These are phyloP conservation scores for Acanthaster planci DNA, from an alignment of 35 echinoderm and acorn worm species.

Conservation along the genomic window DNA sequence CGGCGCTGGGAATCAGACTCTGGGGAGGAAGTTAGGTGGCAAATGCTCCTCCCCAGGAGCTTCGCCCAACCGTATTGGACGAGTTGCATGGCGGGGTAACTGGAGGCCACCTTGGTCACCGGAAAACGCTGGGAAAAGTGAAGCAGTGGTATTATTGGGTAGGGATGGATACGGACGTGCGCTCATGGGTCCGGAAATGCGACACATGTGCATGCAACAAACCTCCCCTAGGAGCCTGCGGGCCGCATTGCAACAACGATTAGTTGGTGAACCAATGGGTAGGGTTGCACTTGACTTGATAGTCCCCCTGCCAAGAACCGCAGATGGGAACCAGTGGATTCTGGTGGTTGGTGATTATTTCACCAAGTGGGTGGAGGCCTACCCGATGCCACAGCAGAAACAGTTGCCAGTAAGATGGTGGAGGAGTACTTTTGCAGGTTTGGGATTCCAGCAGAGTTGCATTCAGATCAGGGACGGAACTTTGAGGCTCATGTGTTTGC, in stretches of 20 bases:
- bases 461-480: slow-evolving; percentile 61
- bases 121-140: slow-evolving; percentile 13
- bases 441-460: slow-evolving; percentile 46
- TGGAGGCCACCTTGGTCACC: slow-evolving; percentile 2
- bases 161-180: background rate
- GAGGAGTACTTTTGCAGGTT: slow-evolving; percentile 37
- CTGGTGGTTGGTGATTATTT: slow-evolving; percentile 42
- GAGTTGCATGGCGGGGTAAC: slow-evolving; percentile 21
- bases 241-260: slow-evolving; percentile 16
- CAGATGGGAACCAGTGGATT: too few relatives aligned
- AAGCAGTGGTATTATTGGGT: slow-evolving; percentile 3
- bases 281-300: slow-evolving; percentile 38
- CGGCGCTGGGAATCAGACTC: background rate
- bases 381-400: slow-evolving; percentile 45
- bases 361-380: slow-evolving; percentile 46
- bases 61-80: background rate
- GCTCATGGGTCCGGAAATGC: slow-evolving; percentile 21
- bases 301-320: slow-evolving; percentile 29
- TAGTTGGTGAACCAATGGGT: slow-evolving; percentile 35
- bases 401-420: slow-evolving; percentile 42
- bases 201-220: slow-evolving; percentile 25
- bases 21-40: background rate
- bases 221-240: slow-evolving; percentile 1
- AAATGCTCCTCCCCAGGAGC: slow-evolving; percentile 15
- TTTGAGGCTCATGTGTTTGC: slow-evolving; percentile 51